phyloP scores from a whole-genome alignment of 35 echinoderm and acorn worm species.

The Holothuria glaberrima region DNA sequence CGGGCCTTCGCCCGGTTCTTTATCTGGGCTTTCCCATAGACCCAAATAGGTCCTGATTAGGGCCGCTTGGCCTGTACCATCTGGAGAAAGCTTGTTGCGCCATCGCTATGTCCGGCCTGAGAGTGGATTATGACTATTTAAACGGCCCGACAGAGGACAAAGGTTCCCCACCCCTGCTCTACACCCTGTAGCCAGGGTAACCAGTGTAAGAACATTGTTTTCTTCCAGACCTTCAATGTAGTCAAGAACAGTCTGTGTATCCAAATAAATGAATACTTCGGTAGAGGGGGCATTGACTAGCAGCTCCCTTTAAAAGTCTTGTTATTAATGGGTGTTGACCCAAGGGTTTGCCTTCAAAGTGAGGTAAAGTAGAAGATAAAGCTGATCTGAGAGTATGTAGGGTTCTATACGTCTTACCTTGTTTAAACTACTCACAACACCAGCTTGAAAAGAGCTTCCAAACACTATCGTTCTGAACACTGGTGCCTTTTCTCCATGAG shows the following conservation, averaged over 20 bases:
- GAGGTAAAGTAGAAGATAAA: slow-evolving; percentile 5
- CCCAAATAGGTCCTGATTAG: no score
- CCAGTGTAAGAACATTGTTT: not conserved
- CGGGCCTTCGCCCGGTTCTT: no score
- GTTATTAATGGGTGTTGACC: not conserved
- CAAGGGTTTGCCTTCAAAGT: slow-evolving; percentile 9
- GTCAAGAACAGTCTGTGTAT: not conserved
- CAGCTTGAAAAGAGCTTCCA: slow-evolving; percentile 48
- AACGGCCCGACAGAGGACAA: no score
- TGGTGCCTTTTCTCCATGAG: slow-evolving; percentile 18
- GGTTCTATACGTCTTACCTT: no score
- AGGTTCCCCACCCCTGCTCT: no score
- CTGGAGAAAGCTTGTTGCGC: no score
- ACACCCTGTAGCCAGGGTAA: slow-evolving; percentile 6
- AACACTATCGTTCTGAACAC: slow-evolving; percentile 3
- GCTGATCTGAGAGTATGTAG: not conserved
- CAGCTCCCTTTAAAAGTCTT: slow-evolving; percentile 17
- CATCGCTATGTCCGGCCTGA: no score
- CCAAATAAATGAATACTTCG: no score
- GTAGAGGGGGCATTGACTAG: not conserved
- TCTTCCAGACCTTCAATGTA: not conserved
- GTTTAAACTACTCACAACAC: no score
- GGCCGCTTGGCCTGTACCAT: no score
- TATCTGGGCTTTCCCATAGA: no score
- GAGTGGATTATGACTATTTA: no score